Percentiles rank a stretch among this genome's conserved stretches.
Evolutionary conservation across 2,888 invertebrate species (phyloP).

Genomic region (Yponomeuta evonymella): DNA sequence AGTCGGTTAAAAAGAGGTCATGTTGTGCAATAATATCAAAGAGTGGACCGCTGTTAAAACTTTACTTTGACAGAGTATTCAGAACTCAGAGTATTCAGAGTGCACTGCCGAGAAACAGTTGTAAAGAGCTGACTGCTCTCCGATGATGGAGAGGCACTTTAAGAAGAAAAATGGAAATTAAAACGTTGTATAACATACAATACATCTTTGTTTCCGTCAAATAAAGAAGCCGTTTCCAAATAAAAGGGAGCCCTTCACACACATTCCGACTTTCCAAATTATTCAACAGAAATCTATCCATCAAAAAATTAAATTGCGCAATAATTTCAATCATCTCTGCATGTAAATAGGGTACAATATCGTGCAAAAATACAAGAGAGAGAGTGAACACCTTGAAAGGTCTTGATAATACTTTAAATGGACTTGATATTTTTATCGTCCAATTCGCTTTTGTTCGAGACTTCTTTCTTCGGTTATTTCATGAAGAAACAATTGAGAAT

Average conservation of each 20-base stretch:
- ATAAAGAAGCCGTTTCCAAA: too few species aligned
- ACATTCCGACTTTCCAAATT: neutral
- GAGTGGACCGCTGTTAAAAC: too few species aligned
- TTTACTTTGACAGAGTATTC: too few species aligned
- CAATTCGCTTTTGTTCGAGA: neutral
- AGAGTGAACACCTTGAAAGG: neutral
- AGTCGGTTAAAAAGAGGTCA: too few species aligned
- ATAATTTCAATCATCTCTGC: neutral
- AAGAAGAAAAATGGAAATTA: too few species aligned
- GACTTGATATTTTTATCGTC: neutral
- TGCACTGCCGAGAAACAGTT: too few species aligned
- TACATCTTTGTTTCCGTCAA: too few species aligned
- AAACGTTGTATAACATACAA: too few species aligned
- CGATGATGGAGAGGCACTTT: too few species aligned
- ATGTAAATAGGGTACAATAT: neutral
- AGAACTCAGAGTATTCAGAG: too few species aligned
- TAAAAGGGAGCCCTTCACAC: neutral
- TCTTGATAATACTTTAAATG: neutral
- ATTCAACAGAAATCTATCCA: neutral
- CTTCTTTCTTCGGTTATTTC: neutral
- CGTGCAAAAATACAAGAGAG: constrained; percentile 1
- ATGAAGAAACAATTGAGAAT: neutral
- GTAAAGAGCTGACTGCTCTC: too few species aligned
- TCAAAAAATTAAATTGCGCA: neutral
- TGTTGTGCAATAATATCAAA: too few species aligned